These are phyloP conservation scores for Orthonyx spaldingii DNA, from an alignment of 2,113 vertebrate species.

Conservation along the genomic window DNA sequence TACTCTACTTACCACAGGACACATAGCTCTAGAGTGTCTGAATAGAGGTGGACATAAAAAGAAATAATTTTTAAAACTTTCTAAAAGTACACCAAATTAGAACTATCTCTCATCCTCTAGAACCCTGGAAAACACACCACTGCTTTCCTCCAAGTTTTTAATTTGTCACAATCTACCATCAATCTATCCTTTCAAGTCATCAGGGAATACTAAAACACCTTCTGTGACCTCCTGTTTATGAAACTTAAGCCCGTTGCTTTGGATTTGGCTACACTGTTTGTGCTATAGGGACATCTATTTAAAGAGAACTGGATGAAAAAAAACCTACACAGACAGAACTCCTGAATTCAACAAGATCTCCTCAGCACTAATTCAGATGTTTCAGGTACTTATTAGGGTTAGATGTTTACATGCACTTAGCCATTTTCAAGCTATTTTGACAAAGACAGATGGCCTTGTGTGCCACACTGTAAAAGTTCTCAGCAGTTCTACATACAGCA, in stretches of 20 bases:
- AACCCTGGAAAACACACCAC: background rate
- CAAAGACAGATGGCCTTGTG: background rate
- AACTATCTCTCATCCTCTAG: background rate
- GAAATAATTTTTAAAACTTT: background rate
- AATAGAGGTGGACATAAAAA: background rate
- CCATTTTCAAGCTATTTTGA: background rate
- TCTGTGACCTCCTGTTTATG: background rate
- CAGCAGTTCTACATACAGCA: background rate
- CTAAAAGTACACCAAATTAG: background rate
- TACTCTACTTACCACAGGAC: background rate
- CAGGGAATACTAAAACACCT: background rate
- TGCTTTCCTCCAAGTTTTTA: background rate
- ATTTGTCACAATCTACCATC: background rate
- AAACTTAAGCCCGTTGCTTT: background rate
- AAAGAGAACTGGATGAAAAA: background rate
- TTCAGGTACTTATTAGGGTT: background rate
- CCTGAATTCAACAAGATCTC: background rate
- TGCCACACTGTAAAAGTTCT: background rate
- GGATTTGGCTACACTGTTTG: background rate
- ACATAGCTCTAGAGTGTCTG: background rate
- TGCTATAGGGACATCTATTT: background rate
- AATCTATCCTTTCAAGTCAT: background rate
- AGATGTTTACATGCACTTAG: background rate
- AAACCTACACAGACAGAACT: background rate
- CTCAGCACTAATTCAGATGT: background rate